Conservation (phyloP, 2,888 invertebrate genomes). For the Theodoxus fluviatilis region DNA sequence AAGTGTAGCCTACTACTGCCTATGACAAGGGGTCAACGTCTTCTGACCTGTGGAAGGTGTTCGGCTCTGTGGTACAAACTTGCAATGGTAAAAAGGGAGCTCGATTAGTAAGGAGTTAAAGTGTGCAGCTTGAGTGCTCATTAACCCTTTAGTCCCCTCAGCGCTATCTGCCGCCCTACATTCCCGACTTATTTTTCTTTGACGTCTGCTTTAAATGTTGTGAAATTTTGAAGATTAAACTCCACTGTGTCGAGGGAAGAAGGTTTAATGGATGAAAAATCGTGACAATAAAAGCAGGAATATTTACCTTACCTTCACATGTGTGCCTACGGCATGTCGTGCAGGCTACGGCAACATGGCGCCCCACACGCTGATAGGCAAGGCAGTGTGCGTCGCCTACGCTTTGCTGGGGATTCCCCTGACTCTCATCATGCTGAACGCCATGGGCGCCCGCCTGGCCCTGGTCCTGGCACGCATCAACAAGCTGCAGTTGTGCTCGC, state of each 20-base stretch:
- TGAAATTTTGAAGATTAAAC: not conserved
- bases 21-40: too few species aligned
- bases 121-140: too few species aligned
- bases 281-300: too few species aligned
- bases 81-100: too few species aligned
- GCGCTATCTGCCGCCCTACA: not conserved
- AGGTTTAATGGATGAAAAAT: not conserved
- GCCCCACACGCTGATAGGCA: constrained; percentile 49
- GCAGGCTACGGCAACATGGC: constrained; percentile 56
- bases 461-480: constrained; percentile 42
- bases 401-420: constrained; percentile 56
- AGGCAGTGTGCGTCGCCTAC: constrained; percentile 48
- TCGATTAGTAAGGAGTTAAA: too few species aligned
- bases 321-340: not conserved
- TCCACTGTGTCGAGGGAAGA: not conserved
- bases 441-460: constrained; percentile 48
- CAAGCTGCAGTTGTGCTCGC: constrained; percentile 46
- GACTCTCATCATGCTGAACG: constrained; percentile 50
- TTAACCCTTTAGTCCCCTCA: not conserved
- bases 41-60: too few species aligned
- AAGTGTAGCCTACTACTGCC: too few species aligned
- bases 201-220: not conserved
- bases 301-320: not conserved
- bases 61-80: too few species aligned
- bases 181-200: not conserved